A percentile compares a stretch with the other conserved stretches of the same genome.
Evolutionary conservation across 1,140 invertebrate species (phyloP).

Genomic region (Lordiphosa collinella): DNA sequence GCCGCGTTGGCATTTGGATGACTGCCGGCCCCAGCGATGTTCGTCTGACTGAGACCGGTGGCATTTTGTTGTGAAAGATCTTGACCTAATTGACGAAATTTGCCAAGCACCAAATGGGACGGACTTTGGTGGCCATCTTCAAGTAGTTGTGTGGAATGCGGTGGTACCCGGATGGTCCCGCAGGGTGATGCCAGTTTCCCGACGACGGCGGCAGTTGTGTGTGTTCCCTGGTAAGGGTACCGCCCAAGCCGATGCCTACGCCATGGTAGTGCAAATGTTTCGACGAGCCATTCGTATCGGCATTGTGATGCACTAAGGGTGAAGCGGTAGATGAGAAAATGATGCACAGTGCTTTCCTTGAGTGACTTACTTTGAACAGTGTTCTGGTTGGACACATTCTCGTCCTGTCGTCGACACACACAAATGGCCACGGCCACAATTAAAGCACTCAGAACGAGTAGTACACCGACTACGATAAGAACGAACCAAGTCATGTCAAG

Average conservation of each 20-base stretch:
- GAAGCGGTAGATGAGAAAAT: neutral
- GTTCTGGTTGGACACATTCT: slow-evolving; percentile 81
- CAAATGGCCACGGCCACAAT: slow-evolving; percentile 86
- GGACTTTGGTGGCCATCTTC: slow-evolving; percentile 80
- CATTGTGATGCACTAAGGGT: slow-evolving; percentile 87
- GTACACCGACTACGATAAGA: slow-evolving; percentile 84
- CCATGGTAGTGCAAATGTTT: slow-evolving; percentile 81
- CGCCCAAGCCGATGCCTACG: slow-evolving; percentile 64
- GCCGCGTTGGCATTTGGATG: slow-evolving; percentile 73
- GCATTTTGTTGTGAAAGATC: slow-evolving; percentile 78
- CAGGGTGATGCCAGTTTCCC: slow-evolving; percentile 97
- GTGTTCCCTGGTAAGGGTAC: slow-evolving; percentile 79
- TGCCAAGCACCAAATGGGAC: slow-evolving; percentile 80
- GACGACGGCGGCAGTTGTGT: slow-evolving; percentile 81
- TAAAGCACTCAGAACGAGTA: slow-evolving; percentile 84
- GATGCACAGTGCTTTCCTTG: neutral
- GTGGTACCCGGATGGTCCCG: slow-evolving; percentile 89
- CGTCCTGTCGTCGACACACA: slow-evolving; percentile 85
- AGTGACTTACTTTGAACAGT: slow-evolving; percentile 60
- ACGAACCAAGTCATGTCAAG: slow-evolving; percentile 88
- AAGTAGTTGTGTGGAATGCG: slow-evolving; percentile 80
- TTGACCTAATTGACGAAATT: slow-evolving; percentile 80
- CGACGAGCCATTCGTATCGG: slow-evolving; percentile 88
- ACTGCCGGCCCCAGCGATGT: slow-evolving; percentile 64
- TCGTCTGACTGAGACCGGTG: slow-evolving; percentile 63